Evolutionary conservation across 2,113 vertebrate genomes (phyloP), one percentile per base, ranked within the genome.

Genomic region (Tupaia chinensis): DNA sequence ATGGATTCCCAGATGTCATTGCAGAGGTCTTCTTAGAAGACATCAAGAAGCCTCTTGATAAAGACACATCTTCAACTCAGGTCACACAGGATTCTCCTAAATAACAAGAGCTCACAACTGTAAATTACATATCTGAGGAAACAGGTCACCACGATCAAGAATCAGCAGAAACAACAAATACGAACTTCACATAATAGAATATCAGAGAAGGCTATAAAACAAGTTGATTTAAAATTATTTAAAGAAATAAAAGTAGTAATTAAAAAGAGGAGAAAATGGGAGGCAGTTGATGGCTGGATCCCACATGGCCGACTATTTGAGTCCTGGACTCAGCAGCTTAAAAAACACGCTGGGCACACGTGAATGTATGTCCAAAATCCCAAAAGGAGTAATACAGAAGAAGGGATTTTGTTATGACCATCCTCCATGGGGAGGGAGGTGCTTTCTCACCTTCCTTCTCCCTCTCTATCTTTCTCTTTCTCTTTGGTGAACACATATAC

Each of bases 181-280:
- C 3, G 44, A 89, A 86, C 32, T 89, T 92, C 68, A 34, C 0
- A 17, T 53, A 72, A 76, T 0, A 93, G 63, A 85, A 60, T 81
- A 86, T 68, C 60, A 87, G 70, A 34, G 90, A 8, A 69, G 13
- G 68, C 12, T 25, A 25, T 54, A 54, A 72, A 16, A 90, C n/a
- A 95, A 66, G 80, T 20, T 23, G 14, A 8, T 54, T 90, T 94
- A 53, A 61, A 93, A 63, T 74, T 81, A 70, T 81, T 82, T 94
- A 79, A 58, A 20, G 11, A 93, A 93, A 34, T 89, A 58, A 79
- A 90, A 32, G 9, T 86, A 83, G 8, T 10, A 92, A 82, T 78
- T 87, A 56, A 87, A 93, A 93, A 69, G 32, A 91, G 25, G n/a
- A 44, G 23, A 85, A 84, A 83, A n/a, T 44, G 44, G 44, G 44